Evolutionary conservation across 2,888 invertebrate species (phyloP).

Genomic region (Dione vanillae): DNA sequence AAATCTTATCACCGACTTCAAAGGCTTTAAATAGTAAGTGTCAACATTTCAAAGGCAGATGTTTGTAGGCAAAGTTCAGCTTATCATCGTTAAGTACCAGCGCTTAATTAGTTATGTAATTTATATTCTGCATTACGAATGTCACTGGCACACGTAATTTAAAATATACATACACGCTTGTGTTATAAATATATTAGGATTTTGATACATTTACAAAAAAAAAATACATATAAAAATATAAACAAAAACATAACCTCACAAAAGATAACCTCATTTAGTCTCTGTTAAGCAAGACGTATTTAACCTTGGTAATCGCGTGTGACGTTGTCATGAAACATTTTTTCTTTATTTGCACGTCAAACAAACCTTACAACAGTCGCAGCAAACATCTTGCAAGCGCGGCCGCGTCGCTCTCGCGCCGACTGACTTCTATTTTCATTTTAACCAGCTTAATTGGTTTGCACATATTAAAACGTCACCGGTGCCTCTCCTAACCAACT

Average conservation of each 20-base stretch:
- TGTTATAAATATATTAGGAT: too few relatives aligned
- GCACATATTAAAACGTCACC: constrained; percentile 42
- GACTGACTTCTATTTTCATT: constrained; percentile 56
- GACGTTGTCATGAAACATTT: constrained; percentile 74
- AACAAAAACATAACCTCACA: constrained; percentile 28
- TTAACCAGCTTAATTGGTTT: constrained; percentile 40
- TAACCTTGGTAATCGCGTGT: constrained; percentile 73
- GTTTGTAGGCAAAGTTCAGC: constrained; percentile 21
- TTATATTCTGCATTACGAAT: constrained; percentile 11
- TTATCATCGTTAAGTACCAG: constrained; percentile 17
- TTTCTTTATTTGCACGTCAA: constrained; percentile 78
- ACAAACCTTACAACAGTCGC: constrained; percentile 62
- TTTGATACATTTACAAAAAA: neutral
- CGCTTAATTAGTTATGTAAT: constrained; percentile 21
- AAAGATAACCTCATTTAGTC: constrained; percentile 26
- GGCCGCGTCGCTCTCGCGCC: constrained; percentile 59
- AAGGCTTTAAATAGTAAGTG: constrained; percentile 1
- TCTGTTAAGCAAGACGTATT: constrained; percentile 25
- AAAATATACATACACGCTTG: too few relatives aligned
- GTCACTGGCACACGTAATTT: neutral
- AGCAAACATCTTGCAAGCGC: constrained; percentile 61
- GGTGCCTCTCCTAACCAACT: constrained; percentile 38
- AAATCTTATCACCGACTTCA: neutral
- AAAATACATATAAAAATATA: neutral
- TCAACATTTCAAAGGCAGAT: constrained; percentile 9